Evolutionary conservation across 2,888 invertebrate species (phyloP), one percentile per base, ranked within the genome.

Genomic region (Agrochola macilenta): DNA sequence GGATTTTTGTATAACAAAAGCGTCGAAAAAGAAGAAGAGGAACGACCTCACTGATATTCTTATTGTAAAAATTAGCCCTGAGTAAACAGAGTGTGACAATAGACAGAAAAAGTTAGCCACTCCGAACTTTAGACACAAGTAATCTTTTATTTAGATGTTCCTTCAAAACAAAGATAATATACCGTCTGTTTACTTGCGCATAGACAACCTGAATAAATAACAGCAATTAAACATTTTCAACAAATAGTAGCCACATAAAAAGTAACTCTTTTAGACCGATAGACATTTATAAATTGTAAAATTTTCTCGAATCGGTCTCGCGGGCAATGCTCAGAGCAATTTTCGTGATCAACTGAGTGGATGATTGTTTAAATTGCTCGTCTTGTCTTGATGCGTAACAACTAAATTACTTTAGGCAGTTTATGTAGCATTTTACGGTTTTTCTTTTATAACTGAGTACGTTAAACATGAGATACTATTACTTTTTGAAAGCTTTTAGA

Each of bases 291-390:
- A 87, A 87, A 89, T 87, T 82, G 88, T 69, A 66, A 81, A 81
- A 80, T 81, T 87, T 74, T 87, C 74, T 69, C 61, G 68, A 79
- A 78, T 64, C 76, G 74, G 71, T 77, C 76, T 73, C 82, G 69
- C 77, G 76, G 80, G 82, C 76, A 82, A 77, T 82, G 60, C 86
- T 86, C 83, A 79, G 89, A 92, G 91, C 92, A 93, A 93, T 93
- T 92, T 92, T 87, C 89, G 90, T 89, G 91, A 89, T 88, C 92
- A 93, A 91, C 91, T 91, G 92, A 91, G 90, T 91, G 92, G 89
- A 92, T 93, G 92, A 93, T 93, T 92, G 91, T 86, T 87, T 86
- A 87, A 91, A 91, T 90, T 88, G 86, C 87, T 75, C 80, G 86
- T 83, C 89, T 88, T 86, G 88, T 88, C 90, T 89, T 87, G 86